Base-by-base conservation (phyloP, 2,113 vertebrate genomes). In the Pycnonotus jocosus region DNA sequence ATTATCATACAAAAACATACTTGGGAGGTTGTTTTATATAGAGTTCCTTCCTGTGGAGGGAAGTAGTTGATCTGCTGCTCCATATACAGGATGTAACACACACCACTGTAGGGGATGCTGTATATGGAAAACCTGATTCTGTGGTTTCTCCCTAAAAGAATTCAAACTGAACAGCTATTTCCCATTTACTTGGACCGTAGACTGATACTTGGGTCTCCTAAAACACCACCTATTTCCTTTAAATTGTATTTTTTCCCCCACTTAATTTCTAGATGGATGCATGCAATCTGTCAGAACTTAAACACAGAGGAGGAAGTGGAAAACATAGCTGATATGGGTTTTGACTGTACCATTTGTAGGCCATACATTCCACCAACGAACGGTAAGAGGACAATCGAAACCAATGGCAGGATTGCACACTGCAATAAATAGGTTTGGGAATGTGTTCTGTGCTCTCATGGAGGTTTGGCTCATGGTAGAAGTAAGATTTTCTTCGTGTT, bases 321-420 rank as follows among this genome's bases (percentile, higher is more conserved):
- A 97, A 97, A 85, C 20, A 98, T 98, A n/a, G 98, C 99, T 28
- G 99, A 99, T 65, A 97, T 98, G 92, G 99, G 99, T 62, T 99
- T 99, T 89, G 98, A 99, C 96, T 99, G 99, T 97, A 98, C 98
- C 53, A 98, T 99, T 97, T 99, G 99, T 97, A 98, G 98, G 91
- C 98, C 97, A 58, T 98, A 98, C 65, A 94, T 98, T 80, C 97
- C 97, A 91, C 77, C 97, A 51, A 81, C 97, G 17, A 98, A 97
- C 53, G 99, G 99, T 99, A 98, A 98, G 98, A 89, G 37, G 87
- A 72, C 15, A 28, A 31, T 38, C 37, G 28, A 80, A 94, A 64
- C 60, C 69, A 82, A 89, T 65, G 78, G 53, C 84, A 92, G 94
- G 88, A 86, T 38, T 91, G 71, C 93, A 60, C 93, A 72, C 89